Conservation (phyloP, 2,113 vertebrate species). For the Tragelaphus scriptus region DNA sequence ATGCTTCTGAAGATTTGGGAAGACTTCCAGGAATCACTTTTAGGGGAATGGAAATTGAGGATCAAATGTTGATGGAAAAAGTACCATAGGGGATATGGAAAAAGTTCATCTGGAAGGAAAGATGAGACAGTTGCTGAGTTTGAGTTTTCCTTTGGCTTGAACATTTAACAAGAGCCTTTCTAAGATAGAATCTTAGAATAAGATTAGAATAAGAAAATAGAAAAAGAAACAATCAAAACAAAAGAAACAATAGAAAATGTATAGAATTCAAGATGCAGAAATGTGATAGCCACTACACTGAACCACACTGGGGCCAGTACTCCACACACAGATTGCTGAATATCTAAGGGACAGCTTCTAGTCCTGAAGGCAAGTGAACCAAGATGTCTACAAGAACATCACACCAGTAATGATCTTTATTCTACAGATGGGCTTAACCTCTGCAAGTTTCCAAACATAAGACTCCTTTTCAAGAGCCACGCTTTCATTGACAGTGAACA, state of each 20-base stretch:
- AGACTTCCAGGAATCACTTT: neutral
- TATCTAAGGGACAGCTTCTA: neutral
- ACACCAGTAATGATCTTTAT: neutral
- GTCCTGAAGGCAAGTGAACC: neutral
- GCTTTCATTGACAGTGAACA: neutral
- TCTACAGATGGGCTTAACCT: neutral
- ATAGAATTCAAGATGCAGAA: neutral
- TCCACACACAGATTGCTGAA: neutral
- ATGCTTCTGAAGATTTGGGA: neutral
- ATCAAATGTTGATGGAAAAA: neutral
- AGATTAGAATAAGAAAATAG: too few relatives aligned
- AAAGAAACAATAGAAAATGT: neutral
- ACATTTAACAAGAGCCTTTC: neutral
- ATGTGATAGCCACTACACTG: neutral
- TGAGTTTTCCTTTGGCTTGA: neutral
- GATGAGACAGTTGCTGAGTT: neutral
- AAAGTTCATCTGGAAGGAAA: neutral
- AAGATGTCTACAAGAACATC: neutral
- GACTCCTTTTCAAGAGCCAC: neutral
- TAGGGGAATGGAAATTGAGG: neutral
- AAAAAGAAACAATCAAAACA: too few relatives aligned
- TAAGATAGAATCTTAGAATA: neutral
- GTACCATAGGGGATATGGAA: neutral
- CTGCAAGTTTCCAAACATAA: neutral
- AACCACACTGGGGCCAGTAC: neutral